phyloP scores from a whole-genome alignment of 1,140 invertebrate genomes.

The Zaprionus taronus region DNA sequence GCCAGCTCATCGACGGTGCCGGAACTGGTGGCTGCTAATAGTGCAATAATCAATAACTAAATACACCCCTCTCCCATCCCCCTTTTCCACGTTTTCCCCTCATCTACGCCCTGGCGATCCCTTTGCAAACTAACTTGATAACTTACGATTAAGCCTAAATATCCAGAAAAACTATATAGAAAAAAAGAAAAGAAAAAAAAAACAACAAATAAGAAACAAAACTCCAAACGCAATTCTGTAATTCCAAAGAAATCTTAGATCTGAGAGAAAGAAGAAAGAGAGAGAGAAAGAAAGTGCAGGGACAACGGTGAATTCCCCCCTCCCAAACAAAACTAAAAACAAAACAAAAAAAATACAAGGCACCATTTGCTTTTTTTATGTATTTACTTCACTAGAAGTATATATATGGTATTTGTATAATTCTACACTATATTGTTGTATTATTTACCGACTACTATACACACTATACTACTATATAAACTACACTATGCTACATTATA shows the following conservation, averaged over 20 bases:
- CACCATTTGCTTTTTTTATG: constrained; percentile 22
- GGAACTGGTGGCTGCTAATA: constrained; percentile 72
- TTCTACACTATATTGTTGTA: constrained; percentile 22
- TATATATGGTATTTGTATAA: background rate
- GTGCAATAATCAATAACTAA: constrained; percentile 78
- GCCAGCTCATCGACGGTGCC: constrained; percentile 71
- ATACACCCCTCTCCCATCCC: background rate
- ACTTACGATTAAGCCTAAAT: constrained; percentile 16
- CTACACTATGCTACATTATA: constrained; percentile 5
- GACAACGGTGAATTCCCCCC: background rate
- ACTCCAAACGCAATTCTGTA: constrained; percentile 41
- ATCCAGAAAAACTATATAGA: constrained; percentile 1
- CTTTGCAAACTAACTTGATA: constrained; percentile 10
- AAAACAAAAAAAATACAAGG: background rate
- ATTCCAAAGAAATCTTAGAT: constrained; percentile 45
- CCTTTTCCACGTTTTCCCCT: background rate
- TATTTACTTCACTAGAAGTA: constrained; percentile 3
- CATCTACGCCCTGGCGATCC: background rate
- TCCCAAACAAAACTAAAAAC: no score
- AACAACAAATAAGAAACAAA: constrained; percentile 1
- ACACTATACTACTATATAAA: background rate
- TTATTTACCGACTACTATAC: constrained; percentile 10
- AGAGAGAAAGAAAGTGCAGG: constrained; percentile 3
- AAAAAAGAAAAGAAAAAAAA: background rate
- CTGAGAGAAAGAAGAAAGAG: constrained; percentile 2